Evolutionary conservation across 2,888 invertebrate genomes (phyloP).

Genomic region (Torymus aiolomorphi): DNA sequence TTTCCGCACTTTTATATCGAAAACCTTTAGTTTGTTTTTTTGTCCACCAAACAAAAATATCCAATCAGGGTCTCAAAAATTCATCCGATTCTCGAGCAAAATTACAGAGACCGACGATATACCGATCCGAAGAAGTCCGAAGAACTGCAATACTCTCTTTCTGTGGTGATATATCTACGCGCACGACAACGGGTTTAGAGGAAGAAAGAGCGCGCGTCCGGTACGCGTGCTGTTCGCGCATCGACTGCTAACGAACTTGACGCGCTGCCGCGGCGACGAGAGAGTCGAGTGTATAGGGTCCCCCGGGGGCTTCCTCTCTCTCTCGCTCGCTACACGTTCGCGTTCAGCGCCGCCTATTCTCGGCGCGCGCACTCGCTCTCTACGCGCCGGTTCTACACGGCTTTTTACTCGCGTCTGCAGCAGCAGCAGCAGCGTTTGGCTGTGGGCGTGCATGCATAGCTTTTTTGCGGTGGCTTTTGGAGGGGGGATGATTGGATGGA

Average conservation of each 20-base stretch:
- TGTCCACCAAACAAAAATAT: too few relatives aligned
- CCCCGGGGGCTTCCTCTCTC: constrained; percentile 13
- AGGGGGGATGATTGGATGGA: too few relatives aligned
- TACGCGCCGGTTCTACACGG: constrained; percentile 17
- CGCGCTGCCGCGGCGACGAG: constrained; percentile 59
- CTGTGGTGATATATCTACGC: too few relatives aligned
- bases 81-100: too few relatives aligned
- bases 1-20: background rate
- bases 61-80: too few relatives aligned
- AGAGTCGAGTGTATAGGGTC: background rate
- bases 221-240: constrained; percentile 73
- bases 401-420: background rate
- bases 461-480: too few relatives aligned
- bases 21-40: too few relatives aligned
- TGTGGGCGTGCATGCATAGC: too few relatives aligned
- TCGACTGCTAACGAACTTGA: constrained; percentile 74
- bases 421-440: too few relatives aligned
- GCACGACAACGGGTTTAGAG: background rate
- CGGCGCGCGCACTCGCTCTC: constrained; percentile 21
- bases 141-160: too few relatives aligned
- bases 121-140: too few relatives aligned
- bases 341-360: constrained; percentile 53
- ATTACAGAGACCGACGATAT: too few relatives aligned
- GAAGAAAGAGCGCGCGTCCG: constrained; percentile 65
- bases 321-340: background rate